Base-by-base conservation (phyloP, 2,797 vertebrate genomes). In the Lateolabrax maculatus region DNA sequence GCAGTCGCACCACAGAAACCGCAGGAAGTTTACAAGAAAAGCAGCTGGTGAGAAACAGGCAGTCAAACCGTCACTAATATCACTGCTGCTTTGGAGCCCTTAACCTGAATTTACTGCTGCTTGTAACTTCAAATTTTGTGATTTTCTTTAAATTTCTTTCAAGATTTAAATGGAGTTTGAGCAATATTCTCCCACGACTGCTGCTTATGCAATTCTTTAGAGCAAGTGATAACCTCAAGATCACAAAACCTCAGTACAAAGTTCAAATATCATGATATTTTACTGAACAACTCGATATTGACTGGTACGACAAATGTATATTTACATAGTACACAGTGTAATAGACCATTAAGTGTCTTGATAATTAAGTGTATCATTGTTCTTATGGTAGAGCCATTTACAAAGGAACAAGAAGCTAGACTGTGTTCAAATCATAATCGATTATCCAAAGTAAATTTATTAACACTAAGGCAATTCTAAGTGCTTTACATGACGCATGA, bases 21-120 rank as follows among this genome's bases (percentile, higher is more conserved):
- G n/a, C 83, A 85, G 82, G 87, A 88, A 79, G 86, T 88, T 91
- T 74, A 90, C 85, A 86, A 81, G 79, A 77, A 64, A 72, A 82
- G 70, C 88, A 89, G 83, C 86, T 81, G 81, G 80, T 77, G 80
- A 61, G 79, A 85, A 83, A 76, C 80, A 74, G 53, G 75, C 79
- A 66, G 81, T 72, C 15, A 63, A 57, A 85, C 58, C 58, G 79
- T 78, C 41, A 57, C 70, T 15, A 80, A 60, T 25, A n/a, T 61
- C 55, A 21, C 44, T 18, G 31, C 29, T 19, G 66, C 25, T 34
- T n/a, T 25, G 64, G 64, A 72, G 37, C 13, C 8, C 19, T 21
- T 6, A 27, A 51, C 27, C 55, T 48, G 31, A 46, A 48, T 58
- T 3, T 37, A 39, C 29, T 37, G 66, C 36, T 48, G 56, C 56